Percentiles rank a stretch among this genome's conserved stretches.
Evolutionary conservation across 1,140 invertebrate genomes (phyloP).

Genomic region (Alviniconcha marisindica): DNA sequence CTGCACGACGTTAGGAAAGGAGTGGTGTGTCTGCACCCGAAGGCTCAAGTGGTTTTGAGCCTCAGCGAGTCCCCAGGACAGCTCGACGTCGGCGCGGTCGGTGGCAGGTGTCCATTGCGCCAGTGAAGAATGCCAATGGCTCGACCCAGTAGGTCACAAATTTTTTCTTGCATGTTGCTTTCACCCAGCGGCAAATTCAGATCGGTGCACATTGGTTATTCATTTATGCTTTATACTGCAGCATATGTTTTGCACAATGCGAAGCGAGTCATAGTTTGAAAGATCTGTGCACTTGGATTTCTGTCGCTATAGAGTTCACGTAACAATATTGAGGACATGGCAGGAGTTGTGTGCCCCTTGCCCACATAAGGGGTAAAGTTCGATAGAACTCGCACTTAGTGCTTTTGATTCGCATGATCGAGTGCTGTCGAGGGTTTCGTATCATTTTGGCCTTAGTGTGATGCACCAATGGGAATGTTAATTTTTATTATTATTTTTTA

Average conservation of each 20-base stretch:
- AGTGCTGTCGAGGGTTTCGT: conserved; percentile 5
- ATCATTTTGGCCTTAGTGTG: background rate
- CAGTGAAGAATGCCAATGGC: conserved; percentile 43
- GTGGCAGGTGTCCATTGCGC: conserved; percentile 38
- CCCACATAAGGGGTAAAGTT: conserved; percentile 8
- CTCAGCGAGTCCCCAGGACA: conserved; percentile 13
- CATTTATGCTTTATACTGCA: background rate
- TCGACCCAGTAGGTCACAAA: conserved; percentile 41
- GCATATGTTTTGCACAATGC: background rate
- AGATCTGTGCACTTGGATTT: background rate
- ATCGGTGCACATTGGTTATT: background rate
- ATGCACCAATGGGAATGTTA: background rate
- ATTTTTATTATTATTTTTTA: too few species aligned
- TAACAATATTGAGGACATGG: background rate
- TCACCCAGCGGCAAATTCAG: background rate
- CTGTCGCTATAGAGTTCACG: background rate
- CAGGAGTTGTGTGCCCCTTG: conserved; percentile 32
- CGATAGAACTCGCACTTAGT: conserved; percentile 12
- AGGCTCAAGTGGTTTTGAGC: conserved; percentile 4
- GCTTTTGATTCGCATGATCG: background rate
- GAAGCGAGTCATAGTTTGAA: background rate
- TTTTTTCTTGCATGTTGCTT: conserved; percentile 24
- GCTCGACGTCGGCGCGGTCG: conserved; percentile 23
- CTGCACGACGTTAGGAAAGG: background rate
- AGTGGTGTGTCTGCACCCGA: conserved; percentile 16